Evolutionary conservation across 2,888 invertebrate genomes (phyloP), one percentile per base, ranked within the genome.

Genomic region (Cheilosia urbana): DNA sequence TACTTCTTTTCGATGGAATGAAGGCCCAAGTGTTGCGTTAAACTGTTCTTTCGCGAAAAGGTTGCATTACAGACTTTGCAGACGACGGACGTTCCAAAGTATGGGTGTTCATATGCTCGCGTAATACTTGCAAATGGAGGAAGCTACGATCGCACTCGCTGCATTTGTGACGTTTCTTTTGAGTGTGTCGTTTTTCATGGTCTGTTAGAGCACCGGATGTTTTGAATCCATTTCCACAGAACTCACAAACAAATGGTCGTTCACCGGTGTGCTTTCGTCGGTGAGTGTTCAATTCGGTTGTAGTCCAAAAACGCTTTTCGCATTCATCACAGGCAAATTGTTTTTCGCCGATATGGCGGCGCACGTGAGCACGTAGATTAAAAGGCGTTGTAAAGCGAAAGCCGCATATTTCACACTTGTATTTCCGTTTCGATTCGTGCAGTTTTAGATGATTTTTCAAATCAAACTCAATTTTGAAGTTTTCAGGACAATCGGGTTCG

Each of bases 201-300:
- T 75, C 75, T 0, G 80, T 84, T 13, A 65, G 53, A 0, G 68
- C 57, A n/a, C 75, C 65, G 15, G 75, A 47, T 17, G 60, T 66
- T n/a, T 68, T 60, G n/a, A 84, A 84, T n/a, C 53, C 58, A 34
- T 47, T 84, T 17, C 60, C 71, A 27, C 84, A 84, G 19, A 75
- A 34, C 19, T 75, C 47, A 13, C 84, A 84, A 21, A 66, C 19
- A n/a, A 60, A 84, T 0, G 80, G 84, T 11, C 49, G 45, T 42
- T 84, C 84, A 24, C 84, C 84, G 1, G 80, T 80, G n/a, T 79
- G 78, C 17, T 65, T 79, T 6, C 71, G 47, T 3, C 65, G 71
- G 15, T 79, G 78, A 0, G 65, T 79, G 11, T 79, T 79, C 40
- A 71, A 11, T 24, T 79, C 78, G 17, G 71, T 65, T 51, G 78